Evolutionary conservation across 2,888 invertebrate species (phyloP).

Genomic region (Ganaspis brasiliensis): DNA sequence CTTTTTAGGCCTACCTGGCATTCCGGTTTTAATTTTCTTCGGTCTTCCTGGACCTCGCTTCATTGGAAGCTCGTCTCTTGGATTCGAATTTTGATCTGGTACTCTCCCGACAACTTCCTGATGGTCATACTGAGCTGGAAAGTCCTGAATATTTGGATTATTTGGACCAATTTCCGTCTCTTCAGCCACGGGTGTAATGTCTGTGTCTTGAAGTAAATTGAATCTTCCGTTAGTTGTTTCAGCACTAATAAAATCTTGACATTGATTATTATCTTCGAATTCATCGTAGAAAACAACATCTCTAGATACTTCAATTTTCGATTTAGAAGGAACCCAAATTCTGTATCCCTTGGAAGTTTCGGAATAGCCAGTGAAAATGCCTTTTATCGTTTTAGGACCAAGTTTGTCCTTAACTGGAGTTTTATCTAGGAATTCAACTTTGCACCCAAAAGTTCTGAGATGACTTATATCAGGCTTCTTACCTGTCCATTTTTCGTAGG

Average conservation of each 20-base stretch:
- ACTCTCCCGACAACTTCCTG: background rate
- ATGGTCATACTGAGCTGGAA: background rate
- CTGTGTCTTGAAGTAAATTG: conserved; percentile 16
- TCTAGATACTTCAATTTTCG: conserved; percentile 46
- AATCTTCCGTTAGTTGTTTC: conserved; percentile 39
- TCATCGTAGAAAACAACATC: conserved; percentile 53
- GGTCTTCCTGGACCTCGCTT: background rate
- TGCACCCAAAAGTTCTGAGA: conserved; percentile 61
- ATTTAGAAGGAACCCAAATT: conserved; percentile 51
- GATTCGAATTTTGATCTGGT: background rate
- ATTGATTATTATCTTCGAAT: background rate
- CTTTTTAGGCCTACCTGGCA: background rate
- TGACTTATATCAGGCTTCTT: conserved; percentile 47
- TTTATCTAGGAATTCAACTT: conserved; percentile 52
- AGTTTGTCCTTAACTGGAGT: conserved; percentile 52
- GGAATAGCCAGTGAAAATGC: conserved; percentile 56
- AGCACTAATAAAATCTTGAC: conserved; percentile 13
- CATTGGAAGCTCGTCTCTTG: background rate
- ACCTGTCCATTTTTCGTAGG: conserved; percentile 43
- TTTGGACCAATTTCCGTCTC: background rate
- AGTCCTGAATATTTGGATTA: background rate
- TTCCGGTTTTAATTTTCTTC: background rate
- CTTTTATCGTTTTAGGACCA: conserved; percentile 51
- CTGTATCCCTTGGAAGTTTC: conserved; percentile 54
- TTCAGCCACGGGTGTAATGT: background rate